Conservation (phyloP, 1,140 invertebrate species). For the Drosophila ercepeae region DNA sequence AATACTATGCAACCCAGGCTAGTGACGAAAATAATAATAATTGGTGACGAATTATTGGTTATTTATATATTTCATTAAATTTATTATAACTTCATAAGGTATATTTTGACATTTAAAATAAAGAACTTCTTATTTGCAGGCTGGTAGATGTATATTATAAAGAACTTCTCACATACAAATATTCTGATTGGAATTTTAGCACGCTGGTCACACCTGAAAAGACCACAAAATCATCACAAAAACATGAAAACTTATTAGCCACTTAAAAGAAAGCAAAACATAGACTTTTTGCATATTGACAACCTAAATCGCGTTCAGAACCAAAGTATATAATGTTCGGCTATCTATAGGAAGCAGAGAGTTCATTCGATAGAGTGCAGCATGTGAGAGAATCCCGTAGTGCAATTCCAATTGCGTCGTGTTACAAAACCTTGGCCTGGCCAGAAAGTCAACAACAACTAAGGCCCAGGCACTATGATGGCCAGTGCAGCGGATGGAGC, state of each 20-base stretch:
- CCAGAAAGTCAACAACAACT: constrained; percentile 37
- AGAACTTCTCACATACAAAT: neutral
- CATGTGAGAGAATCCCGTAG: constrained; percentile 18
- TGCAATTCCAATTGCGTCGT: constrained; percentile 41
- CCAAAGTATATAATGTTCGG: constrained; percentile 3
- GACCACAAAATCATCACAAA: constrained; percentile 60
- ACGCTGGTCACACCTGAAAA: constrained; percentile 37
- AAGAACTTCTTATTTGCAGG: no score
- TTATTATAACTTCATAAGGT: neutral
- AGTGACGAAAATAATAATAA: constrained; percentile 4
- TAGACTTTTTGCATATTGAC: neutral
- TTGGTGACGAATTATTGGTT: no score
- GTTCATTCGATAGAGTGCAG: neutral
- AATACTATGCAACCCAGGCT: constrained; percentile 13
- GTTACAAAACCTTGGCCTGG: constrained; percentile 42
- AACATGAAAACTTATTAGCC: constrained; percentile 57
- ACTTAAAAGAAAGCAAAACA: constrained; percentile 18
- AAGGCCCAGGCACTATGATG: constrained; percentile 14
- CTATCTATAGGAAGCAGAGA: neutral
- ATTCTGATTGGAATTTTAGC: neutral
- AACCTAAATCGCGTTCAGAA: constrained; percentile 1
- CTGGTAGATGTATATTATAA: neutral
- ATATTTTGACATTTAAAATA: neutral
- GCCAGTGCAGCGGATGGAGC: constrained; percentile 23
- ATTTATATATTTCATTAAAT: neutral